These are phyloP conservation scores for Melanaphis sacchari DNA, from an alignment of 1,140 invertebrate species.

Conservation along the genomic window DNA sequence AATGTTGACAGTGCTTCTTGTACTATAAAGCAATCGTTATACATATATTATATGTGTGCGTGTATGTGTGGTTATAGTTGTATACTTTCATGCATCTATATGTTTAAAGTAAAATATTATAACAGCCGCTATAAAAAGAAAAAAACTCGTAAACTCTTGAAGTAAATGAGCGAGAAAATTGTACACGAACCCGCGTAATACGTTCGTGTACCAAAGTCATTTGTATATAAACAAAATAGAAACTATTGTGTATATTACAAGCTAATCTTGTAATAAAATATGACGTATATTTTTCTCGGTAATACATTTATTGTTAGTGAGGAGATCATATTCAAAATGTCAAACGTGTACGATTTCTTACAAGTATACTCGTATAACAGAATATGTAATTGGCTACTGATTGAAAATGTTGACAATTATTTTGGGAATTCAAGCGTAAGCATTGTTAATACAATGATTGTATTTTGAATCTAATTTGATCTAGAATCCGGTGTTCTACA, in stretches of 20 bases:
- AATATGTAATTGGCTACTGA: not conserved
- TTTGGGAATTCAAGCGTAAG: not conserved
- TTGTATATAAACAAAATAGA: slow-evolving; percentile 24
- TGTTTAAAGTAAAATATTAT: slow-evolving; percentile 1
- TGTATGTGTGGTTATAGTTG: not conserved
- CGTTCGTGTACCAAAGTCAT: not conserved
- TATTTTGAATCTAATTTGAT: no score
- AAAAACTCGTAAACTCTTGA: not conserved
- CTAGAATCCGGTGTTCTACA: not conserved
- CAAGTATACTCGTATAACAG: not conserved
- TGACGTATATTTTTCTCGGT: slow-evolving; percentile 13
- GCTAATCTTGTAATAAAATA: not conserved
- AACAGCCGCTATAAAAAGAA: not conserved
- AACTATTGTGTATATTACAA: not conserved
- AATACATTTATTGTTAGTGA: not conserved
- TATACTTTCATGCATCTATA: not conserved
- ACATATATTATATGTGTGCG: not conserved
- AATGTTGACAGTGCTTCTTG: not conserved
- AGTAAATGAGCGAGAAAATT: not conserved
- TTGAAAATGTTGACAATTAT: not conserved
- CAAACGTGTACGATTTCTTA: not conserved
- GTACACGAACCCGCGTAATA: not conserved
- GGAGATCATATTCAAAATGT: not conserved
- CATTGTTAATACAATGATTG: not conserved
- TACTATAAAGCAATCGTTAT: not conserved